phyloP scores from a whole-genome alignment of 2,888 invertebrate species.

The Pachliopta kotzebuea region DNA sequence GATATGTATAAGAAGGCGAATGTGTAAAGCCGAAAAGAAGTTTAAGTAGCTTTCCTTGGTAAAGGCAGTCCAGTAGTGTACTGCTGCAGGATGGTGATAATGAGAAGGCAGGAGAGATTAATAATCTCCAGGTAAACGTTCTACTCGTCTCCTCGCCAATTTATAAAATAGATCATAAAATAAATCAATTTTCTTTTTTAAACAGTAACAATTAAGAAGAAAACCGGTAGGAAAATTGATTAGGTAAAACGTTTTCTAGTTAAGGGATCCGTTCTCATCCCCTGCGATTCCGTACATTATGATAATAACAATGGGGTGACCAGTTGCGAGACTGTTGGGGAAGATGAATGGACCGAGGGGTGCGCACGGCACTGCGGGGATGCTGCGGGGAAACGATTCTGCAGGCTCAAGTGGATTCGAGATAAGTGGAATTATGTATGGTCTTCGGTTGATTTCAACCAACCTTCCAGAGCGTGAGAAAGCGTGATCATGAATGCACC shows the following conservation, averaged over 20 bases:
- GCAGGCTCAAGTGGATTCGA: slow-evolving; percentile 37
- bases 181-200: no score
- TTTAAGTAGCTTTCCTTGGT: no score
- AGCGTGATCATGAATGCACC: neutral
- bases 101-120: no score
- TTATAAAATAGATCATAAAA: no score
- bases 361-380: slow-evolving; percentile 39
- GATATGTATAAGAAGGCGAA: no score
- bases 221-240: slow-evolving; percentile 18
- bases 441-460: slow-evolving; percentile 19
- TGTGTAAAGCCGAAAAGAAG: no score
- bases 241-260: slow-evolving; percentile 15
- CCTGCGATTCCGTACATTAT: slow-evolving; percentile 34
- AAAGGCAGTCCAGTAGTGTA: no score
- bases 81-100: no score
- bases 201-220: neutral
- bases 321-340: slow-evolving; percentile 22
- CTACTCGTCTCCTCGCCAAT: no score
- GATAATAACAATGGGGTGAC: slow-evolving; percentile 39
- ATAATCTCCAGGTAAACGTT: no score
- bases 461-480: neutral
- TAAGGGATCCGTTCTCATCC: slow-evolving; percentile 10
- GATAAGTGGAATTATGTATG: slow-evolving; percentile 30
- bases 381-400: slow-evolving; percentile 42
- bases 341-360: slow-evolving; percentile 42